Percentiles rank a stretch among this genome's conserved stretches.
Conservation (phyloP, 2,113 vertebrate species). For the Lepus americanus region DNA sequence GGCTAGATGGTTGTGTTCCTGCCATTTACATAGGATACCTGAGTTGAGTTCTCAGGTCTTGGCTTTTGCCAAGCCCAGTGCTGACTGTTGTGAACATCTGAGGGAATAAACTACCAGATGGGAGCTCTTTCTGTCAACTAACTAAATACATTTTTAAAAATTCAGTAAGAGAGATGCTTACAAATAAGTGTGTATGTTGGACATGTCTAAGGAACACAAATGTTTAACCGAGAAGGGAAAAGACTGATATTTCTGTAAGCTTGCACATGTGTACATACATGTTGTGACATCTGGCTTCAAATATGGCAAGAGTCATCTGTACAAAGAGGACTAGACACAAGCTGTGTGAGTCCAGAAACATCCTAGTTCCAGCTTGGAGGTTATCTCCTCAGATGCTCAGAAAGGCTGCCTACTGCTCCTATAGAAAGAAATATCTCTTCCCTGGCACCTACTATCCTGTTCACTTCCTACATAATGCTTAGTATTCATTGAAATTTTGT, state of each 20-base stretch:
- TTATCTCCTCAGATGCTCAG: not conserved
- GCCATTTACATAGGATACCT: too few species aligned
- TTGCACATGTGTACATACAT: rapidly evolving
- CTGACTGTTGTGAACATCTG: too few species aligned
- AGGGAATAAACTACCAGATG: too few species aligned
- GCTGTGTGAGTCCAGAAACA: not conserved
- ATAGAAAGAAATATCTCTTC: not conserved
- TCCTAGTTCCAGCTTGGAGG: not conserved
- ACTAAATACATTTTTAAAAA: too few species aligned
- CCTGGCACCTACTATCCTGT: rapidly evolving
- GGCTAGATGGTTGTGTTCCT: too few species aligned
- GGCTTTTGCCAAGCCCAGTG: too few species aligned
- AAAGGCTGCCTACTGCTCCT: not conserved
- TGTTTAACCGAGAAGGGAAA: not conserved
- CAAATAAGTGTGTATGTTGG: too few species aligned
- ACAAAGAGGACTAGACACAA: not conserved
- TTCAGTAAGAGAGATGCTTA: too few species aligned
- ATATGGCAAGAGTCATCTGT: not conserved
- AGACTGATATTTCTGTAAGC: not conserved
- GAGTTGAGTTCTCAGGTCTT: too few species aligned
- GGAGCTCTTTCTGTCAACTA: too few species aligned
- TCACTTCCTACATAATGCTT: not conserved
- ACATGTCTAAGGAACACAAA: not conserved
- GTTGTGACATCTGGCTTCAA: not conserved
- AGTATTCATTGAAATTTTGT: not conserved